Conservation (phyloP, 2,113 vertebrate species). For the Promerops cafer region DNA sequence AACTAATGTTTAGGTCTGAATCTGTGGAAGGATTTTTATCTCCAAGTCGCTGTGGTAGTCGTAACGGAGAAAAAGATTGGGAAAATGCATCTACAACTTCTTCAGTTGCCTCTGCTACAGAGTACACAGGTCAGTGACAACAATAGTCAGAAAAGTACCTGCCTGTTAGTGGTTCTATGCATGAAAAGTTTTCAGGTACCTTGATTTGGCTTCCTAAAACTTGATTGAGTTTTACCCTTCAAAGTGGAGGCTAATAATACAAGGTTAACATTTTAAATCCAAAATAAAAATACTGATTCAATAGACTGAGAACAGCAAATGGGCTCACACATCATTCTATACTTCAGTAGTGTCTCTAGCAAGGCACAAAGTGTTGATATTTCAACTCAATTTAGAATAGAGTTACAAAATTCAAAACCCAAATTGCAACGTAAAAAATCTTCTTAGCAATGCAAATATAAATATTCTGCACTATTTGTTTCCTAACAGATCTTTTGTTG, state of each 20-base stretch:
- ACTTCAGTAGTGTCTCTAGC: not conserved
- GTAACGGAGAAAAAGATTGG: conserved; percentile 97
- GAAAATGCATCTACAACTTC: conserved; percentile 96
- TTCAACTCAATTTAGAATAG: not conserved
- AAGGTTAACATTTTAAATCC: not conserved
- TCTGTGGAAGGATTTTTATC: conserved; percentile 93
- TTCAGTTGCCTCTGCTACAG: conserved; percentile 91
- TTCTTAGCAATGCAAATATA: not conserved
- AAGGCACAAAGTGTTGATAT: not conserved
- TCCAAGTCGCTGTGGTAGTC: conserved; percentile 87
- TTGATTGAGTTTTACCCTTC: not conserved
- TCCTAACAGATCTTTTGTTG: not conserved
- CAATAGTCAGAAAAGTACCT: not conserved
- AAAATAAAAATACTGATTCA: not conserved
- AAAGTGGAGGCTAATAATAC: not conserved
- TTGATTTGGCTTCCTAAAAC: not conserved
- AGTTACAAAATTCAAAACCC: not conserved
- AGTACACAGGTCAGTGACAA: conserved; percentile 86
- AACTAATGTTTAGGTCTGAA: conserved; percentile 79
- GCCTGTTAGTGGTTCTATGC: not conserved
- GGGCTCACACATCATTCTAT: not conserved
- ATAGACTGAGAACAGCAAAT: not conserved
- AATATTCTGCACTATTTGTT: not conserved
- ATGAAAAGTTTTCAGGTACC: not conserved
- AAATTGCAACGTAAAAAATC: not conserved